Evolutionary conservation across 2,113 vertebrate genomes (phyloP), one percentile per base, ranked within the genome.

Genomic region (Tylochromis polylepis): DNA sequence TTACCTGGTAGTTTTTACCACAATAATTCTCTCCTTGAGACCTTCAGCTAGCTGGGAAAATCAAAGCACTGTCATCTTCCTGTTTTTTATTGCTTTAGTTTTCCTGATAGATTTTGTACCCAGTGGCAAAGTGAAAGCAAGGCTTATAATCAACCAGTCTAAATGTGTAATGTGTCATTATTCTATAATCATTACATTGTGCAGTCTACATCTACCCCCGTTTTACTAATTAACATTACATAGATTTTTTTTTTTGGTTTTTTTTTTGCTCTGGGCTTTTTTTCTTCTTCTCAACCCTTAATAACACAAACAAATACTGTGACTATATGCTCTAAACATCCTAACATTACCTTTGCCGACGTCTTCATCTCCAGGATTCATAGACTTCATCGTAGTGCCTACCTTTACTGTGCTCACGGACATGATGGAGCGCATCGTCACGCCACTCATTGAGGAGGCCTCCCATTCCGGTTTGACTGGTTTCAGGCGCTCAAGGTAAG

Each of bases 351-450:
- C 8, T 24, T 55, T 85, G 18, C 31, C 38, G 11, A 85, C 20
- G 0, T 89, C 7, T 89, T 91, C 79, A 85, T 82, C 75, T 18
- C 18, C 95, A 99, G 99, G 99, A 85, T 99, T 99, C 94, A 99
- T 99, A 79, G 99, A 99, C 94, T 99, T 99, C 94, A 99, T 99
- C 0, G 99, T 99, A 95, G 97, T 99, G 65, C 98, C 99, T 87
- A 99, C 99, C 38, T 99, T 99, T 95, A 98, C 97, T 77, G 98
- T 99, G 91, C 96, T 99, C 93, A 98, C 98, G 0, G 98, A 99
- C 94, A 99, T 99, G 98, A 98, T 97, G 0, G 99, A 99, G 87
- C 98, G 98, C 80, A 98, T 99, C 84, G 96, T 99, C 94, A 98
- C 97, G 8, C 98, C 98, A 0, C 96, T 99, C 46, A 97, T 98